A percentile compares a stretch with the other conserved stretches of the same genome.
Conservation (phyloP, 2,113 vertebrate genomes). For the Parus major region DNA sequence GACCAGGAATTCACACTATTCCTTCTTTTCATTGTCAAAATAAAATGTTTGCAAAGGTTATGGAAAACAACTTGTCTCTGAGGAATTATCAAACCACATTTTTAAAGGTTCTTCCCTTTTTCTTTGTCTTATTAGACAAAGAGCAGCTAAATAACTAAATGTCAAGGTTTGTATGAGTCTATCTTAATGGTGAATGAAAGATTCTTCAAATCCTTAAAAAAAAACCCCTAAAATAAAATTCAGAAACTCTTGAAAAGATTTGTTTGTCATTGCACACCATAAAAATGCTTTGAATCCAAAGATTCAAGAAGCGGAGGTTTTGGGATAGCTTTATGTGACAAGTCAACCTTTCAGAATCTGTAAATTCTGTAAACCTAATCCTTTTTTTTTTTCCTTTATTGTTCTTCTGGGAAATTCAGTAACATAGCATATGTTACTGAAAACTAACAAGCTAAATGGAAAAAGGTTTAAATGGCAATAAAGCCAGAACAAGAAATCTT, state of each 20-base stretch:
- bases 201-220: background rate
- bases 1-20: background rate
- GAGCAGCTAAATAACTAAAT: conserved; percentile 31
- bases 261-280: background rate
- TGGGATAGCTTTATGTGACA: background rate
- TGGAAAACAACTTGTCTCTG: conserved; percentile 30
- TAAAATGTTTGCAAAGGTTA: conserved; percentile 46
- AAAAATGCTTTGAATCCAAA: background rate
- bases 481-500: background rate
- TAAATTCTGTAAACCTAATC: background rate
- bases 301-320: background rate
- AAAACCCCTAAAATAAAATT: background rate
- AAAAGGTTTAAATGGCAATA: background rate
- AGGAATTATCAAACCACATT: background rate
- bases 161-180: conserved; percentile 5
- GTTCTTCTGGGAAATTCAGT: background rate
- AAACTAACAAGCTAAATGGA: background rate
- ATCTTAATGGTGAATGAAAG: background rate
- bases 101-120: conserved; percentile 33
- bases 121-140: conserved; percentile 31
- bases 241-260: background rate
- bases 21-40: conserved; percentile 2
- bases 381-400: background rate
- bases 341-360: background rate
- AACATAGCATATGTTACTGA: background rate